Evolutionary conservation across 2,113 vertebrate genomes (phyloP).

Genomic region (Carassius gibelio): DNA sequence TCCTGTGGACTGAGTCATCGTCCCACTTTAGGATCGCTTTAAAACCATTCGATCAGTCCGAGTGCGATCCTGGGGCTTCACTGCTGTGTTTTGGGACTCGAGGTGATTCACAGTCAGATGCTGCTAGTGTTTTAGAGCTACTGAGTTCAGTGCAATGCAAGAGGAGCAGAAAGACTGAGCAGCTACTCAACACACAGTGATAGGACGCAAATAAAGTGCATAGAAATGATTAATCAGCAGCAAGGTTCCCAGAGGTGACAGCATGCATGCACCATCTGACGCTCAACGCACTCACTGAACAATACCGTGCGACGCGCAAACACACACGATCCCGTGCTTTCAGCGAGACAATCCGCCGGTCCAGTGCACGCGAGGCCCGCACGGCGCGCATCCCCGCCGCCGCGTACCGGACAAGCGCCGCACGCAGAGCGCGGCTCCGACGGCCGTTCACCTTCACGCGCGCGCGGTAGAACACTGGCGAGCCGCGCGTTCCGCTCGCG

Average conservation of each 20-base stretch:
- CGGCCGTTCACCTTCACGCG: slow-evolving; percentile 23
- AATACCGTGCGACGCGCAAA: not conserved
- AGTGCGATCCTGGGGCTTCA: not conserved
- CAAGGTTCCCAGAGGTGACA: not conserved
- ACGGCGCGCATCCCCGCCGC: slow-evolving; percentile 23
- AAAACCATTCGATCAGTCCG: not conserved
- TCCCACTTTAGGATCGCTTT: no score
- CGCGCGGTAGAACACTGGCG: not conserved
- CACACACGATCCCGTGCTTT: not conserved
- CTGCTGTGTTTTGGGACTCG: not conserved
- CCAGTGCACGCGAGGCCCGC: not conserved
- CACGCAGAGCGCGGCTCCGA: not conserved
- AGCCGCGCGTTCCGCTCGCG: not conserved
- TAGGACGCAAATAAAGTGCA: not conserved
- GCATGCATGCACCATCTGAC: no score
- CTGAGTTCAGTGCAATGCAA: not conserved
- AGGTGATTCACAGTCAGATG: not conserved
- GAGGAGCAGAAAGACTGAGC: not conserved
- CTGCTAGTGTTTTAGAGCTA: not conserved
- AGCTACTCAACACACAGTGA: not conserved
- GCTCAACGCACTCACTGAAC: no score
- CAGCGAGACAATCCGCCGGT: not conserved
- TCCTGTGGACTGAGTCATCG: not conserved
- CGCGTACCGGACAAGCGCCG: slow-evolving; percentile 6
- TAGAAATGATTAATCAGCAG: not conserved